Conservation (phyloP, 2,113 vertebrate genomes). For the Lamprotornis superbus region DNA sequence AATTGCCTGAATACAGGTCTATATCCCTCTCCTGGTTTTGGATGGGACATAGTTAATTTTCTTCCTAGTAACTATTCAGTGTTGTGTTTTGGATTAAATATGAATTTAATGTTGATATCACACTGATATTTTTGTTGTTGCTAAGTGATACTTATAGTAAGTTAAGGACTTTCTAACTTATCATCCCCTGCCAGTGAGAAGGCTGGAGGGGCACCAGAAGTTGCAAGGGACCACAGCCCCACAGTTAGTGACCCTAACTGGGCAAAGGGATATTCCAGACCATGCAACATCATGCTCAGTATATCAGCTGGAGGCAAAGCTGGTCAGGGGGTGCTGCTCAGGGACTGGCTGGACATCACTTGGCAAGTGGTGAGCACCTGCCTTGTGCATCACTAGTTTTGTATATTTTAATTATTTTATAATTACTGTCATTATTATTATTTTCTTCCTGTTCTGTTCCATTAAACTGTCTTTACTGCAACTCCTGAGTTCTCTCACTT, state of each 20-base stretch:
- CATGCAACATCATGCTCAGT: background rate
- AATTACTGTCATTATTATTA: background rate
- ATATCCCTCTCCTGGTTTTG: background rate
- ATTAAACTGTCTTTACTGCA: background rate
- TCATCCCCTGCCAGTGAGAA: background rate
- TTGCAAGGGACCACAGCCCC: background rate
- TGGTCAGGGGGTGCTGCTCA: background rate
- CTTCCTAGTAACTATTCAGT: background rate
- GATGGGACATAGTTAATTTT: background rate
- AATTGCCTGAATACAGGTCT: background rate
- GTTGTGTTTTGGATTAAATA: background rate
- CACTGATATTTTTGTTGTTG: background rate
- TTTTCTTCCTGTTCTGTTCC: background rate
- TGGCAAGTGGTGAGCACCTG: background rate
- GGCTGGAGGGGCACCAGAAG: background rate
- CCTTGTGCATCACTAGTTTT: rapidly evolving
- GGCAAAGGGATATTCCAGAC: background rate
- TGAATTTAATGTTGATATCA: background rate
- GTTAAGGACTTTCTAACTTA: background rate
- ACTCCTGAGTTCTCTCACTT: background rate
- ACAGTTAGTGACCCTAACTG: background rate
- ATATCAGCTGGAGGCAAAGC: background rate
- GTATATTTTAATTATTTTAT: background rate
- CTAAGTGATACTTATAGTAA: background rate
- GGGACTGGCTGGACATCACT: background rate